Conservation (phyloP, 1,140 invertebrate species). For the Oscheius sp. region DNA sequence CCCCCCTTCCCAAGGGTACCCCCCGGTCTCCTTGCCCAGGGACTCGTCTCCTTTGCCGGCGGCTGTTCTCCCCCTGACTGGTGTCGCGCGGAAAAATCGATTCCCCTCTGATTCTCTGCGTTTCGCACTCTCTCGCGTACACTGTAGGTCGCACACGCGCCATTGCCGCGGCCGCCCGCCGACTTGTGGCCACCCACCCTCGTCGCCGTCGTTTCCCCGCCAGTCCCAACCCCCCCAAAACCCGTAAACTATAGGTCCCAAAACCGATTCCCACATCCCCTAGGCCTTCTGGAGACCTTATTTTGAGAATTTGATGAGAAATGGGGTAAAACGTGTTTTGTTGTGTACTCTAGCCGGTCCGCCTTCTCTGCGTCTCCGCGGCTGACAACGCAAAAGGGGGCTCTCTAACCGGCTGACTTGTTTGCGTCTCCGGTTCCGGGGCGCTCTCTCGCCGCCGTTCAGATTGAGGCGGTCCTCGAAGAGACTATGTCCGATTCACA, state of each 20-base stretch:
- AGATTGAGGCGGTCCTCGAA: constrained; percentile 3
- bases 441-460: neutral
- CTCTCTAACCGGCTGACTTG: neutral
- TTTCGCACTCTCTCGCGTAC: constrained; percentile 1
- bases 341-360: neutral
- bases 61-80: no score
- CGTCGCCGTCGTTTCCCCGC: no score
- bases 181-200: neutral
- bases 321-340: neutral
- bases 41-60: no score
- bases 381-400: neutral
- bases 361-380: neutral
- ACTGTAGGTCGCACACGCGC: constrained; percentile 12
- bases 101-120: neutral
- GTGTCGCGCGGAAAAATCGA: neutral
- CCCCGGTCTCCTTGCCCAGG: no score
- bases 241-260: no score
- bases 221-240: no score
- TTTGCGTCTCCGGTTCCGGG: neutral
- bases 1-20: no score
- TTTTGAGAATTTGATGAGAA: neutral
- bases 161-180: constrained; percentile 2
- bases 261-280: neutral
- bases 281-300: neutral
- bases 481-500: constrained; percentile 2